Conservation (phyloP, 1,140 invertebrate species). For the Drosophila sechellia region DNA sequence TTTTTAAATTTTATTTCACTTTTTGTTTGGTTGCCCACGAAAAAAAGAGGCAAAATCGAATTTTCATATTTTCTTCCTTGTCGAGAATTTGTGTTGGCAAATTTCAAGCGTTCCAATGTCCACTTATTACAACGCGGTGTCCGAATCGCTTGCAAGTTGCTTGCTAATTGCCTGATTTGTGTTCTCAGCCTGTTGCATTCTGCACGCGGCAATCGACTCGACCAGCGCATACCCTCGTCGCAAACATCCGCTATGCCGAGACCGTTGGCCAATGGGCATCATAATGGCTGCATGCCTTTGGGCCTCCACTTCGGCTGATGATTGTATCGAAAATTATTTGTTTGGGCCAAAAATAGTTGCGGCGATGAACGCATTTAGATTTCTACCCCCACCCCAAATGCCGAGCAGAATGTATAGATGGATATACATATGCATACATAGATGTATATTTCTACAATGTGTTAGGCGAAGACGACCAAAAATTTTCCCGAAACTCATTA, state of each 20-base stretch:
- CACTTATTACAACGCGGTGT: constrained; percentile 76
- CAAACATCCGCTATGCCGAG: constrained; percentile 9
- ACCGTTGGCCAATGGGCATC: constrained; percentile 52
- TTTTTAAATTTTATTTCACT: constrained; percentile 26
- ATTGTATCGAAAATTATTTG: constrained; percentile 77
- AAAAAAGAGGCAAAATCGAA: constrained; percentile 44
- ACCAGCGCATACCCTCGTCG: neutral
- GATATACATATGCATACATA: constrained; percentile 32
- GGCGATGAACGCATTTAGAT: constrained; percentile 79
- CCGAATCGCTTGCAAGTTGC: constrained; percentile 66
- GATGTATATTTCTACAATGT: constrained; percentile 25
- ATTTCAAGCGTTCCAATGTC: constrained; percentile 70
- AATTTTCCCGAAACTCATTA: constrained; percentile 57
- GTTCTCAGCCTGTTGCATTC: constrained; percentile 15
- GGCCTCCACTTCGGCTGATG: constrained; percentile 29
- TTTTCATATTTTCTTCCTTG: constrained; percentile 31
- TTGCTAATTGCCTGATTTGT: constrained; percentile 79
- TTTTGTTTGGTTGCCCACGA: constrained; percentile 19
- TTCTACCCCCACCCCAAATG: constrained; percentile 40
- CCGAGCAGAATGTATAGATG: constrained; percentile 25
- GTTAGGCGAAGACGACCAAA: constrained; percentile 19
- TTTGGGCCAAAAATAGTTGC: constrained; percentile 76
- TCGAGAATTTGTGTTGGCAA: constrained; percentile 61
- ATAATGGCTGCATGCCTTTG: constrained; percentile 53
- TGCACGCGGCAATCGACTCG: neutral